phyloP scores from a whole-genome alignment of 1,140 invertebrate species.

The Papilio glaucus region DNA sequence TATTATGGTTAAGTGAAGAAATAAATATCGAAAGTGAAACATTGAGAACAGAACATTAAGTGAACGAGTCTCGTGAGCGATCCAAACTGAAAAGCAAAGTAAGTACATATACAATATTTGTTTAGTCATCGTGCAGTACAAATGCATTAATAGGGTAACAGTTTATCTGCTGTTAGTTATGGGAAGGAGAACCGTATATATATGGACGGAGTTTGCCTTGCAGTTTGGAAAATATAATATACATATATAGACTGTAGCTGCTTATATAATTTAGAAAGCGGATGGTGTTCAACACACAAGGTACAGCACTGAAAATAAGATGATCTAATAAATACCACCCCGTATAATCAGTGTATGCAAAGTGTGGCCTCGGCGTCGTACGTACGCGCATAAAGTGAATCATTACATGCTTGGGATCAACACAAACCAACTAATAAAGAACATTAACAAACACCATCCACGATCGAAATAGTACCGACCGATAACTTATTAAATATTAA shows the following conservation, averaged over 20 bases:
- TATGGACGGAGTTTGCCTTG: conserved; percentile 54
- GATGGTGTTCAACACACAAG: conserved; percentile 80
- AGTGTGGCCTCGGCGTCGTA: conserved; percentile 60
- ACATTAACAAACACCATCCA: conserved; percentile 80
- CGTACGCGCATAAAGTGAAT: conserved; percentile 35
- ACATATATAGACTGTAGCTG: conserved; percentile 58
- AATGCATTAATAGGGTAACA: conserved; percentile 28
- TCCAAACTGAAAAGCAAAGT: conserved; percentile 70
- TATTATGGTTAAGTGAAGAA: conserved; percentile 52
- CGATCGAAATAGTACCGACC: conserved; percentile 79
- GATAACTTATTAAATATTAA: conserved; percentile 77
- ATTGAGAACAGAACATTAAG: conserved; percentile 58
- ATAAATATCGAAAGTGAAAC: conserved; percentile 52
- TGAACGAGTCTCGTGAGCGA: conserved; percentile 56
- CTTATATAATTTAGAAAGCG: conserved; percentile 80
- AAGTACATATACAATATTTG: conserved; percentile 39
- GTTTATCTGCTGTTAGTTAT: conserved; percentile 35
- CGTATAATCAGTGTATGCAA: conserved; percentile 52
- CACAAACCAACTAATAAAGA: conserved; percentile 67
- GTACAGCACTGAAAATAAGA: conserved; percentile 74
- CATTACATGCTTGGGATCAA: conserved; percentile 64
- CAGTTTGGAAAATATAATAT: conserved; percentile 68
- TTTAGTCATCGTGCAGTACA: conserved; percentile 38
- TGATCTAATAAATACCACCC: conserved; percentile 63
- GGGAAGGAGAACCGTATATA: conserved; percentile 28